Evolutionary conservation across 2,888 invertebrate genomes (phyloP).

Genomic region (Cerceris ruficornis): DNA sequence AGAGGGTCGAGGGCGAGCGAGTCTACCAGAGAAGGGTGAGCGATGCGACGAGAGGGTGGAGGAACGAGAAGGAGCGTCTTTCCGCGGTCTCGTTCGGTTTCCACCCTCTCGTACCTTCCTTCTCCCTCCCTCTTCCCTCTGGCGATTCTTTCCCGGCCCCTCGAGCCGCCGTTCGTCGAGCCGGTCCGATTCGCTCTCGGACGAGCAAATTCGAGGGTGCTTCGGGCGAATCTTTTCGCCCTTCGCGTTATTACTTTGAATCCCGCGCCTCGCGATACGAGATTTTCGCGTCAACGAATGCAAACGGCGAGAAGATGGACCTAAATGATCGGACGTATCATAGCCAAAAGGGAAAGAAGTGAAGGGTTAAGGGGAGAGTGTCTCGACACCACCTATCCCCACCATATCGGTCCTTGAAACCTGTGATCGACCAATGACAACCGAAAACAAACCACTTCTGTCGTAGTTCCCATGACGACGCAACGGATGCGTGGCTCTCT

Average conservation of each 20-base stretch:
- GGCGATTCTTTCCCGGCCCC: constrained; percentile 5
- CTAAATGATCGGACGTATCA: too few relatives aligned
- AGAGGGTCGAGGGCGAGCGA: constrained; percentile 9
- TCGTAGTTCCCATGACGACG: too few relatives aligned
- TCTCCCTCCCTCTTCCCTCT: constrained; percentile 10
- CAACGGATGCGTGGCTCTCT: too few relatives aligned
- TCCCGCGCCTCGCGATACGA: background rate
- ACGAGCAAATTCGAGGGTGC: constrained; percentile 18
- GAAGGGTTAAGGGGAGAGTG: too few relatives aligned
- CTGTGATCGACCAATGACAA: too few relatives aligned
- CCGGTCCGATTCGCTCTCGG: background rate
- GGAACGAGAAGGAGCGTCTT: constrained; percentile 1
- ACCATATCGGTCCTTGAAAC: too few relatives aligned
- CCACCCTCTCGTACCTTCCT: constrained; percentile 10
- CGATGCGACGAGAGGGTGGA: background rate
- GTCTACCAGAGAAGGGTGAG: constrained; percentile 14
- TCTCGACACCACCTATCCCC: too few relatives aligned
- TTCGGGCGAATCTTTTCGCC: constrained; percentile 23
- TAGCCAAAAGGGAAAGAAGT: too few relatives aligned
- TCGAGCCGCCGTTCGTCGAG: too few relatives aligned
- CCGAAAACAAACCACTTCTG: too few relatives aligned
- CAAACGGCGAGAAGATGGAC: too few relatives aligned
- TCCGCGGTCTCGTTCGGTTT: constrained; percentile 31
- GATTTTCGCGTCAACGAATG: background rate
- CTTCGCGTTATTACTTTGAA: constrained; percentile 24